Conservation (phyloP, 2,888 invertebrate genomes). For the Apotomis capreana region DNA sequence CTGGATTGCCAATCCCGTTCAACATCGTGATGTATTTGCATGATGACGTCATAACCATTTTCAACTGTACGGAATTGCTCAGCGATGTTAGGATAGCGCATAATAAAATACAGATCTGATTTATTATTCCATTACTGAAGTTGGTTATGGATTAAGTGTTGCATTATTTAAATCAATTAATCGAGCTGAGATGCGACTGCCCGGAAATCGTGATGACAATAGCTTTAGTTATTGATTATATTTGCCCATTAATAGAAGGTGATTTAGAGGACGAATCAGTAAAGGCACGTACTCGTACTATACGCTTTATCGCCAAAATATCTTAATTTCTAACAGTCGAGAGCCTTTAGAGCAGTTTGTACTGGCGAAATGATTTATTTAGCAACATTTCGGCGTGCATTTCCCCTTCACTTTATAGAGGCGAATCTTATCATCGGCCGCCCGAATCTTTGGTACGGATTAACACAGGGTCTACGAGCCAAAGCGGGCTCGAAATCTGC, state of each 20-base stretch:
- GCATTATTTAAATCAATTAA: slow-evolving; percentile 25
- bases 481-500: slow-evolving; percentile 54
- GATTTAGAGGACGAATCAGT: not conserved
- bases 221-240: not conserved
- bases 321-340: not conserved
- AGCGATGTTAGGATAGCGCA: slow-evolving; percentile 43
- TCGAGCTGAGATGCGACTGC: not conserved
- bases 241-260: too few species aligned
- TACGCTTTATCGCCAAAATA: not conserved
- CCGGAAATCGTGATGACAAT: not conserved
- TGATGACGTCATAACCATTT: slow-evolving; percentile 66
- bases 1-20: slow-evolving; percentile 67
- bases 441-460: slow-evolving; percentile 37
- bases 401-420: slow-evolving; percentile 37
- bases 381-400: slow-evolving; percentile 17
- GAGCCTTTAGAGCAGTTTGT: not conserved
- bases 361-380: slow-evolving; percentile 12
- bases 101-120: slow-evolving; percentile 25
- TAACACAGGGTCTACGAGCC: slow-evolving; percentile 44
- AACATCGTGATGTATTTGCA: slow-evolving; percentile 62
- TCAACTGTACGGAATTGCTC: slow-evolving; percentile 62
- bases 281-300: not conserved
- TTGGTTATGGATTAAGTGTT: slow-evolving; percentile 27
- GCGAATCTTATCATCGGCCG: slow-evolving; percentile 37
- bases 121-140: slow-evolving; percentile 40